Evolutionary conservation across 2,113 vertebrate species (phyloP).

Genomic region (Elachura formosa): DNA sequence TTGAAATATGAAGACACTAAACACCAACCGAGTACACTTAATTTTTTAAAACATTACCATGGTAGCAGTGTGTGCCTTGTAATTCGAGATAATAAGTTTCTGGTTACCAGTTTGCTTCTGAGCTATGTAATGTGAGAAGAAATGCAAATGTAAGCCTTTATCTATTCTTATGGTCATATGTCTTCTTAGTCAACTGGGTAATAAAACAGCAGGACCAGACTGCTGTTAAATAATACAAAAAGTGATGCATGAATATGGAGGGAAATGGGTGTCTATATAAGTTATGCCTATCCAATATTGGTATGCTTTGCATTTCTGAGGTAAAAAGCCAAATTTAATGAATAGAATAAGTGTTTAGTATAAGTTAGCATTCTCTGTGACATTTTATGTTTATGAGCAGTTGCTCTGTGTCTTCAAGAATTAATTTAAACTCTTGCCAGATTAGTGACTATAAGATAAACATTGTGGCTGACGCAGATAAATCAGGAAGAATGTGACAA

Average conservation of each 20-base stretch:
- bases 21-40: conserved; percentile 36
- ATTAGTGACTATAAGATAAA: neutral
- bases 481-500: neutral
- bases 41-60: conserved; percentile 44
- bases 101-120: conserved; percentile 42
- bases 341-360: neutral
- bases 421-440: neutral
- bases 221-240: conserved; percentile 59
- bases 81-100: conserved; percentile 57
- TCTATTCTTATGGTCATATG: conserved; percentile 18
- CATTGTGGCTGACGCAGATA: neutral
- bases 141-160: conserved; percentile 35
- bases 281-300: neutral
- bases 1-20: conserved; percentile 57
- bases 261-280: neutral
- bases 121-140: neutral
- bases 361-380: neutral
- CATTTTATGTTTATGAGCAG: neutral
- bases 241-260: neutral
- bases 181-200: conserved; percentile 35
- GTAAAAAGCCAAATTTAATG: neutral
- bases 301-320: conserved; percentile 1
- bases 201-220: conserved; percentile 51
- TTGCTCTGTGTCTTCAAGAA: neutral
- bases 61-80: conserved; percentile 5